phyloP scores from a whole-genome alignment of 1,140 invertebrate genomes.

The Neodiprion lecontei region DNA sequence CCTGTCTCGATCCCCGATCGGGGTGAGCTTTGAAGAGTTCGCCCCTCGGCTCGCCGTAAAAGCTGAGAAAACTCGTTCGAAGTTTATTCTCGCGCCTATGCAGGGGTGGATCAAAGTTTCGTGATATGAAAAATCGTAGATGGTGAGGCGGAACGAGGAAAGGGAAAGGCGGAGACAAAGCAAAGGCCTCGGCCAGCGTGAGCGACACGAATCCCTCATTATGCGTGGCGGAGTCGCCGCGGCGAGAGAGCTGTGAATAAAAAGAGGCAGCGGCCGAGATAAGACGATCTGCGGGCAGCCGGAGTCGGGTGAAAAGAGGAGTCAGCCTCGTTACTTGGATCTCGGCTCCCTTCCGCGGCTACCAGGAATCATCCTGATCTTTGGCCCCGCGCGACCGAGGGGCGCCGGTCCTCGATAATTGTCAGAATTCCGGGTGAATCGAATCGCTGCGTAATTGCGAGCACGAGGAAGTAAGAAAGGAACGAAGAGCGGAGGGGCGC shows the following conservation, averaged over 20 bases:
- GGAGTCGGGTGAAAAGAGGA: conserved; percentile 48
- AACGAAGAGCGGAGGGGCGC: too few relatives aligned
- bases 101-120: too few relatives aligned
- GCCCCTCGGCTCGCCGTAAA: too few relatives aligned
- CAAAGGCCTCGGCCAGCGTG: conserved; percentile 14
- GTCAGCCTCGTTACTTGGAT: conserved; percentile 59
- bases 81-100: too few relatives aligned
- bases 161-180: too few relatives aligned
- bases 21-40: too few relatives aligned
- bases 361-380: conserved; percentile 53
- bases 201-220: conserved; percentile 53
- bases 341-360: conserved; percentile 45
- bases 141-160: too few relatives aligned
- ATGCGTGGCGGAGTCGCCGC: conserved; percentile 31
- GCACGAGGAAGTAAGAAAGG: not conserved
- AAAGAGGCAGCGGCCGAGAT: conserved; percentile 19
- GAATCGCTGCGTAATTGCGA: not conserved
- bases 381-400: conserved; percentile 38
- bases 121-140: too few relatives aligned
- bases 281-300: conserved; percentile 48
- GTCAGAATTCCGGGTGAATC: conserved; percentile 40
- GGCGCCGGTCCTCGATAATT: conserved; percentile 37
- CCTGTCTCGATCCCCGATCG: too few relatives aligned
- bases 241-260: not conserved
- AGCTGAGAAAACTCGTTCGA: too few relatives aligned